A percentile compares a stretch with the other conserved stretches of the same genome.
Conservation (phyloP, 2,797 vertebrate species). For the Channa striata region DNA sequence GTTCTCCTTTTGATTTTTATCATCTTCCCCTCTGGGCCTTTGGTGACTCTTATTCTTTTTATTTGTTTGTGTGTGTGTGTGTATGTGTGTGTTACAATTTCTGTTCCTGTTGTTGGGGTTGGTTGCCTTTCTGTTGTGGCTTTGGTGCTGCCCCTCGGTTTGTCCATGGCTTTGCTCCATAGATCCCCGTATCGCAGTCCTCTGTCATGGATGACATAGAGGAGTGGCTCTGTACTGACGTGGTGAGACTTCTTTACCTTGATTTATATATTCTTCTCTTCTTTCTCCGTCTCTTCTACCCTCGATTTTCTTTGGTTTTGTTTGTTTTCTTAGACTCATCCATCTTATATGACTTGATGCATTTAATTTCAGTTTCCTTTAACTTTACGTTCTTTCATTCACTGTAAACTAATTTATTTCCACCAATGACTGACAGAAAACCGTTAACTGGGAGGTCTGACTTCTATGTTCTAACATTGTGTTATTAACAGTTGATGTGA, state of each 20-base stretch:
- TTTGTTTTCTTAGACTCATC: constrained; percentile 32
- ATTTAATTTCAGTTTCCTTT: constrained; percentile 44
- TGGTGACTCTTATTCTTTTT: constrained; percentile 74
- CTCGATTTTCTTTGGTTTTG: constrained; percentile 5
- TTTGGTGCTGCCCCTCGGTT: constrained; percentile 75
- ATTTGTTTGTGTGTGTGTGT: constrained; percentile 62
- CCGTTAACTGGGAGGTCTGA: constrained; percentile 22
- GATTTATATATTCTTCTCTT: constrained; percentile 71
- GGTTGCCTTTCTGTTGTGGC: constrained; percentile 77
- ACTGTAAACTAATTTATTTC: constrained; percentile 35
- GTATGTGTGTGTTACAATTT: constrained; percentile 56
- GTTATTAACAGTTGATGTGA: constrained; percentile 15
- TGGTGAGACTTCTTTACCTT: constrained; percentile 96
- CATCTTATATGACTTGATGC: constrained; percentile 39
- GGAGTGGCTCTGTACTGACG: constrained; percentile 99
- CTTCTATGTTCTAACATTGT: constrained; percentile 33
- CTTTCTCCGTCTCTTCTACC: constrained; percentile 35
- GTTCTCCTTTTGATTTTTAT: constrained; percentile 56
- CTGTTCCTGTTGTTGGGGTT: constrained; percentile 74
- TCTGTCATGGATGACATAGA: constrained; percentile 99
- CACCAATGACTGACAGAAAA: constrained; percentile 43
- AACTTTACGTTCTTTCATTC: constrained; percentile 40
- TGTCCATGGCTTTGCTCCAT: constrained; percentile 90
- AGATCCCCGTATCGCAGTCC: constrained; percentile 98
- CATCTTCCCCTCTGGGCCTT: constrained; percentile 62